Evolutionary conservation across 1,140 invertebrate genomes (phyloP), one percentile per base, ranked within the genome.

Genomic region (Drosophila ambigua): DNA sequence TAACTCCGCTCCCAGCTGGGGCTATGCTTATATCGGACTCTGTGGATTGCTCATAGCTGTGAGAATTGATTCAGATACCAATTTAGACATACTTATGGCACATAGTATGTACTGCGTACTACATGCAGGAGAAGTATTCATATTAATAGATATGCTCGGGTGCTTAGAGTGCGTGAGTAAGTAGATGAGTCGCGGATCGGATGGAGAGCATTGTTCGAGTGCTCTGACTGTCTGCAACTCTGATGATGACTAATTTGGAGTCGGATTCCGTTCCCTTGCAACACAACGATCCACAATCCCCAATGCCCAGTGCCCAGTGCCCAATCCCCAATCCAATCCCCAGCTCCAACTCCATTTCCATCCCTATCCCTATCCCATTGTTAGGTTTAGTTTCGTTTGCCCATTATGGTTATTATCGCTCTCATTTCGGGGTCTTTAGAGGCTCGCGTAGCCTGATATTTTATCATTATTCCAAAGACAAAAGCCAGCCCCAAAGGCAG

Each of bases 381-480:
- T 39, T 13, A 4, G 35, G 35, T 5, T 68, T 39, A 3, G 23
- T 24, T 31, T 15, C 11, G 39, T 35, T 20, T 9, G 16, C 23
- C 45, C 57, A 65, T 65, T 53, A 80, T 54, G 65, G 24, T 39
- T 65, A 68, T 85, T 82, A 82, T 78, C 55, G 68, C 71, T 67
- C 61, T 71, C 78, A 82, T 82, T 71, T 77, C 49, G 52, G 57
- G 45, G 74, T 82, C 72, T 84, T 76, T 83, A 74, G 75, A 50
- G 53, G 35, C 48, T 53, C 48, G 16, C 51, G 74, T 72, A 53
- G 67, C 65, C 46, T 59, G 41, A 80, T 77, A 80, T 85, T 85
- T 85, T 74, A 80, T 71, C 77, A 60, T 60, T 65, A 64, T 28
- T 54, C 55, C 55, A 67, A 67, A 76, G 62, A 57, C 62, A 79